phyloP scores from a whole-genome alignment of 2,888 invertebrate genomes.

The Folsomia candida region DNA sequence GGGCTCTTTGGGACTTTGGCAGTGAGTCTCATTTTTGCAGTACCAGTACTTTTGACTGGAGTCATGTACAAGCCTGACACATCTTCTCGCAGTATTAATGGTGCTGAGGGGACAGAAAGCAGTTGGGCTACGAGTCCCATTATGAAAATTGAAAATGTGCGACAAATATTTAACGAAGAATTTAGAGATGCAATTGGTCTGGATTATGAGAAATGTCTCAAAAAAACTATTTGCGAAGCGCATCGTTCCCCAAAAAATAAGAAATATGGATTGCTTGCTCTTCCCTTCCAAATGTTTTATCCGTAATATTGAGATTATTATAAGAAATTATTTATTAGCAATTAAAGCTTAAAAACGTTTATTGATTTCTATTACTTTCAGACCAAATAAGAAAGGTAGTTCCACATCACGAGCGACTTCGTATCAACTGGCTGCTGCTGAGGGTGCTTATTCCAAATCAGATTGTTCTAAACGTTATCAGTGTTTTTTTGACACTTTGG shows the following conservation, averaged over 20 bases:
- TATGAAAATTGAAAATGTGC: constrained; percentile 26
- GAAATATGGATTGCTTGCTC: constrained; percentile 30
- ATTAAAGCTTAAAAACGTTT: neutral
- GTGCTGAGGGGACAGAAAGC: constrained; percentile 7
- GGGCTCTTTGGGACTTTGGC: constrained; percentile 33
- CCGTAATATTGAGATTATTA: constrained; percentile 26
- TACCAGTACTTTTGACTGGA: constrained; percentile 33
- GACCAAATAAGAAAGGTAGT: constrained; percentile 47
- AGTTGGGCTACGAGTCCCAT: constrained; percentile 14
- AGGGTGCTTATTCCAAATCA: constrained; percentile 34
- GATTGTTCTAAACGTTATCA: constrained; percentile 35
- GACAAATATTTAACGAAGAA: constrained; percentile 17
- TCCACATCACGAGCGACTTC: constrained; percentile 16
- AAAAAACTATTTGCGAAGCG: constrained; percentile 38
- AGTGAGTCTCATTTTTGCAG: constrained; percentile 23
- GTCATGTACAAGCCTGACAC: constrained; percentile 23
- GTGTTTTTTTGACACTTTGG: constrained; percentile 44
- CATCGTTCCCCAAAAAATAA: constrained; percentile 30
- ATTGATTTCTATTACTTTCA: too few species aligned
- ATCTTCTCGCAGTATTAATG: constrained; percentile 18
- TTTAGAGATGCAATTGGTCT: constrained; percentile 31
- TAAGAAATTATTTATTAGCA: neutral
- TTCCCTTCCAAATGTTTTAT: constrained; percentile 35
- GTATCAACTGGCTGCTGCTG: constrained; percentile 33
- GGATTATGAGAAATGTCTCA: constrained; percentile 30